A percentile compares a stretch with the other conserved stretches of the same genome.
Evolutionary conservation across 2,113 vertebrate genomes (phyloP).

Genomic region (Seriola rivoliana): DNA sequence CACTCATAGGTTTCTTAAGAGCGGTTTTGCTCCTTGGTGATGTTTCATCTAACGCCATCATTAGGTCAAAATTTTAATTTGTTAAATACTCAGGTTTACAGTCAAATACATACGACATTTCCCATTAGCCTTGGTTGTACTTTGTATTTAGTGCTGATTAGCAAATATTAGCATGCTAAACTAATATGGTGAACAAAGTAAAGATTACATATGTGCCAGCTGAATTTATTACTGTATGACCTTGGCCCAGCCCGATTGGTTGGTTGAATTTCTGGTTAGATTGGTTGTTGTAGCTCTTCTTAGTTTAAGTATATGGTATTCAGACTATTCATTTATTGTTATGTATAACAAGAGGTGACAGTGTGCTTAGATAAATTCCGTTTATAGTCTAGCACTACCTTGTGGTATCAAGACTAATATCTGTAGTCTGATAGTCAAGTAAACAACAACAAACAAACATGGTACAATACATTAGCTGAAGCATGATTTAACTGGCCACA

Average conservation of each 20-base stretch:
- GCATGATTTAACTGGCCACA: slow-evolving; percentile 21
- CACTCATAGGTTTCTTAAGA: too few relatives aligned
- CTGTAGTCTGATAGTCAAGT: not conserved
- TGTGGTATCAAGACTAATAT: not conserved
- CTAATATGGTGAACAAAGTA: not conserved
- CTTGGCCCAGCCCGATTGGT: not conserved
- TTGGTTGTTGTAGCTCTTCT: not conserved
- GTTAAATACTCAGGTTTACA: not conserved
- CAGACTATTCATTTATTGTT: not conserved
- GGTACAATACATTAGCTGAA: slow-evolving; percentile 40
- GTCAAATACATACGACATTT: not conserved
- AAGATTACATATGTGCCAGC: not conserved
- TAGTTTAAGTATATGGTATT: not conserved
- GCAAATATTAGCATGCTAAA: not conserved
- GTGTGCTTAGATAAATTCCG: not conserved
- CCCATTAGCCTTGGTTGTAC: not conserved
- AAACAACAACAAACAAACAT: slow-evolving; percentile 13
- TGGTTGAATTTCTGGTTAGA: not conserved
- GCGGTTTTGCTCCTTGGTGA: too few relatives aligned
- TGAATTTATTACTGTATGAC: not conserved
- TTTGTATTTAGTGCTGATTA: not conserved
- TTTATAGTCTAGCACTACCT: not conserved
- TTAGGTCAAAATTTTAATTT: not conserved
- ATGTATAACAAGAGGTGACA: not conserved
- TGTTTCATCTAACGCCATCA: not conserved